Evolutionary conservation across 2,888 invertebrate genomes (phyloP).

Genomic region (Lucinisca nassula): DNA sequence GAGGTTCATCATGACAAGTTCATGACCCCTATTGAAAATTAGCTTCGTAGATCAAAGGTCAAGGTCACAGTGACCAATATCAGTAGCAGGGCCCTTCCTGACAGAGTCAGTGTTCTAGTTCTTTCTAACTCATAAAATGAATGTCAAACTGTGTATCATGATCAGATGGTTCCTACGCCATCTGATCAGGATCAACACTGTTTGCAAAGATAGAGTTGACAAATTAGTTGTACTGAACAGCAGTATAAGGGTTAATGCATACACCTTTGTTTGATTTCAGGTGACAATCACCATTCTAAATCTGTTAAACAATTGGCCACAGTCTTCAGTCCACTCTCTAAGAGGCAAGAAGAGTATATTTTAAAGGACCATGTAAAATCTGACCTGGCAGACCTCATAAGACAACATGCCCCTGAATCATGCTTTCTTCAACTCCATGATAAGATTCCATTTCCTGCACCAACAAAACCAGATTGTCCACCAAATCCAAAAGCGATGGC

Average conservation of each 20-base stretch:
- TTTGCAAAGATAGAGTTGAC: too few relatives aligned
- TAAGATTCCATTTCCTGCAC: not conserved
- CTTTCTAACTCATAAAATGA: too few relatives aligned
- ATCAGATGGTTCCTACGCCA: not conserved
- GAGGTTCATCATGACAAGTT: too few relatives aligned
- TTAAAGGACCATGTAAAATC: not conserved
- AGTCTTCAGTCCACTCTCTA: slow-evolving; percentile 1
- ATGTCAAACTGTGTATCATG: not conserved
- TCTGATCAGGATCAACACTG: not conserved
- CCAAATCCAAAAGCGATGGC: not conserved
- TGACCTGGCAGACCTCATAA: slow-evolving; percentile 3
- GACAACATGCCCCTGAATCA: not conserved
- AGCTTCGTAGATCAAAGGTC: too few relatives aligned
- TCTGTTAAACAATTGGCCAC: slow-evolving; percentile 20
- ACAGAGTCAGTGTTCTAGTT: too few relatives aligned
- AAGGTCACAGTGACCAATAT: too few relatives aligned
- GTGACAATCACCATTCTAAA: slow-evolving; percentile 12
- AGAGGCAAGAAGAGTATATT: slow-evolving; percentile 5
- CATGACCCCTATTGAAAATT: too few relatives aligned
- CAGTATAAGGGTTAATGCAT: too few relatives aligned
- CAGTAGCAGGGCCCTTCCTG: too few relatives aligned
- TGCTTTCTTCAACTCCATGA: slow-evolving; percentile 13
- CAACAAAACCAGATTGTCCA: not conserved
- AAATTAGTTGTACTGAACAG: too few relatives aligned
- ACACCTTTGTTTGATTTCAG: slow-evolving; percentile 9